A percentile compares a stretch with the other conserved stretches of the same genome.
Evolutionary conservation across 2,797 vertebrate genomes (phyloP).

Genomic region (Schizopygopsis malacanthus): DNA sequence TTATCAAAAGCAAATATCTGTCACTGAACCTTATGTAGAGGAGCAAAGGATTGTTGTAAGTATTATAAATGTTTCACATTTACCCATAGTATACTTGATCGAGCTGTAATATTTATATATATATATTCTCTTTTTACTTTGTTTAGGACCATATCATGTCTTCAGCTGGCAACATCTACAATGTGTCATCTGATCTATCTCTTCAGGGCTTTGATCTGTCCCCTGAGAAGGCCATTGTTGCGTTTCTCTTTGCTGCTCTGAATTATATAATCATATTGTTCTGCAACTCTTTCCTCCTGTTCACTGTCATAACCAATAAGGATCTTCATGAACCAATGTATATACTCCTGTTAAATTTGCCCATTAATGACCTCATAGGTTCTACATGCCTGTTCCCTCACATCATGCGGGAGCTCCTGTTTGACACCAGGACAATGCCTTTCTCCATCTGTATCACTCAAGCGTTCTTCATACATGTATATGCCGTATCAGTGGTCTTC

Average conservation of each 20-base stretch:
- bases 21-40: not conserved
- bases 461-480: constrained; percentile 84
- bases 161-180: constrained; percentile 56
- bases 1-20: not conserved
- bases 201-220: constrained; percentile 66
- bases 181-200: constrained; percentile 65
- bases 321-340: constrained; percentile 78
- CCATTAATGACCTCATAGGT: constrained; percentile 75
- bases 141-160: constrained; percentile 66
- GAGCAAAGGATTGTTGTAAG: constrained; percentile 14
- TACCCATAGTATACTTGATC: no score
- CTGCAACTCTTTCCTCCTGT: constrained; percentile 74
- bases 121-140: not conserved
- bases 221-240: constrained; percentile 58
- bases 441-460: constrained; percentile 79
- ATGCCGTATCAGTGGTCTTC: constrained; percentile 71
- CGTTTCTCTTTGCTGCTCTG: constrained; percentile 74
- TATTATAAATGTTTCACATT: not conserved
- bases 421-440: constrained; percentile 67
- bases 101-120: not conserved
- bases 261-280: constrained; percentile 76
- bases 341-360: constrained; percentile 75
- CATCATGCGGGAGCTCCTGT: constrained; percentile 73
- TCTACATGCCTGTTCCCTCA: constrained; percentile 73
- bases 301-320: constrained; percentile 74